phyloP scores from a whole-genome alignment of 1,140 invertebrate species.

The Eciton burchellii region DNA sequence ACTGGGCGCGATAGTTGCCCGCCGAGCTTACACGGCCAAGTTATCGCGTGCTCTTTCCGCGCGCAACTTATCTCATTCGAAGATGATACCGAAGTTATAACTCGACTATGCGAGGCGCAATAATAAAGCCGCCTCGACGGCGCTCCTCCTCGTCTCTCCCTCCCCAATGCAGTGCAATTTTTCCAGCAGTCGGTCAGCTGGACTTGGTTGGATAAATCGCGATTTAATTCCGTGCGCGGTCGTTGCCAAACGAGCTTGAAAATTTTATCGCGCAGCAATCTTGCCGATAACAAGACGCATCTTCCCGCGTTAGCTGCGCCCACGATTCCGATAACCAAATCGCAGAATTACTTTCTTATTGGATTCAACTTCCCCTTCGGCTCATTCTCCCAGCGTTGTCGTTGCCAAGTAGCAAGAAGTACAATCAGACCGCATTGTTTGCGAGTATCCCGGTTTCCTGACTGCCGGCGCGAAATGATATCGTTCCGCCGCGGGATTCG shows the following conservation, averaged over 20 bases:
- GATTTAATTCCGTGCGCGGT: slow-evolving; percentile 3
- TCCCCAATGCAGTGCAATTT: neutral
- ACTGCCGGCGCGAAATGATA: slow-evolving; percentile 44
- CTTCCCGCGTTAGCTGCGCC: too few relatives aligned
- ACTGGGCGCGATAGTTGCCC: neutral
- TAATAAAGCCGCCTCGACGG: slow-evolving; percentile 30
- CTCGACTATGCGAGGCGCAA: slow-evolving; percentile 28
- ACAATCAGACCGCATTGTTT: slow-evolving; percentile 42
- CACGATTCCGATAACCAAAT: neutral
- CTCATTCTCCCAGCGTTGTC: neutral
- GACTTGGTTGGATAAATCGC: neutral
- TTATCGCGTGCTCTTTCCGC: slow-evolving; percentile 41
- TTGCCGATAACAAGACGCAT: neutral
- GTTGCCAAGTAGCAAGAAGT: neutral
- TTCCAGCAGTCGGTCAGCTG: neutral
- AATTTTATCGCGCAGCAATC: slow-evolving; percentile 4
- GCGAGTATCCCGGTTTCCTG: slow-evolving; percentile 5
- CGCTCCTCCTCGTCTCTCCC: too few relatives aligned
- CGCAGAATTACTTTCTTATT: slow-evolving; percentile 17
- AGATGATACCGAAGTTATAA: slow-evolving; percentile 47
- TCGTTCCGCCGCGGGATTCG: slow-evolving; percentile 8
- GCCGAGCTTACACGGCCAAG: neutral
- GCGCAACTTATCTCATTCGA: slow-evolving; percentile 48
- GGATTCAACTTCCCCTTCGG: neutral
- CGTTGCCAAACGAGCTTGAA: neutral